Base-by-base conservation (phyloP, 1,140 invertebrate genomes). In the Drosophila nebulosa region DNA sequence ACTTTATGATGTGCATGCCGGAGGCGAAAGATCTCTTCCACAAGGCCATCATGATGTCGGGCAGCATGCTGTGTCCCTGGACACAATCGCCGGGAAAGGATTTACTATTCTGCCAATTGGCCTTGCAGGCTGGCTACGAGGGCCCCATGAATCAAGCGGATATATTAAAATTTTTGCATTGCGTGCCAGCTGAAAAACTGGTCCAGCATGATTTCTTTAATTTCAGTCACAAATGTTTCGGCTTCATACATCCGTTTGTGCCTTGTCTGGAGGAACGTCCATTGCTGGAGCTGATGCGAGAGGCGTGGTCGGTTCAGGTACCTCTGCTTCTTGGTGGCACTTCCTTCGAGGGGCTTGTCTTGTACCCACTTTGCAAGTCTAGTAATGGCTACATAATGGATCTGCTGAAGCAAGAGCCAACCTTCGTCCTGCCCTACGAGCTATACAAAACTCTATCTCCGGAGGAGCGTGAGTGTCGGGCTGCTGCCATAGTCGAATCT, bases 1-100 rank as follows among this genome's bases (percentile, higher is more conserved):
- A 88, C 36, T 85, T 84, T 24, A 86, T 91, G 64, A 74, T 81
- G 63, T 70, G 90, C 24, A 67, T 81, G 61, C 69, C 75, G 3
- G 73, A 90, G 73, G 77, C 91, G 0, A 60, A 73, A 92, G 93
- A 92, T 24, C 72, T 94, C 16, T 94, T 94, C 63, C 92, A 94
- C 63, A 93, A 93, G 84, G 93, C 92, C n/a, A 94, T 95, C 51
- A 90, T 93, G 58, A 92, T 94, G 78, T 94, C 94, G 27, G 94
- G 94, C 0, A 92, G 92, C 1, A 90, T 92, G 18, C 72, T 94
- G 58, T 86, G 90, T 51, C 91, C 92, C 7, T 88, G 89, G 89
- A 75, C 59, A 0, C 52, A 70, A 10, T 50, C 50, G 24, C 74
- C 70, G 16, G 51, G 56, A 21, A 52, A 32, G 10, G 9, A 56